Base-by-base conservation (phyloP, 2,888 invertebrate species). In the Prenolepis imparis region DNA sequence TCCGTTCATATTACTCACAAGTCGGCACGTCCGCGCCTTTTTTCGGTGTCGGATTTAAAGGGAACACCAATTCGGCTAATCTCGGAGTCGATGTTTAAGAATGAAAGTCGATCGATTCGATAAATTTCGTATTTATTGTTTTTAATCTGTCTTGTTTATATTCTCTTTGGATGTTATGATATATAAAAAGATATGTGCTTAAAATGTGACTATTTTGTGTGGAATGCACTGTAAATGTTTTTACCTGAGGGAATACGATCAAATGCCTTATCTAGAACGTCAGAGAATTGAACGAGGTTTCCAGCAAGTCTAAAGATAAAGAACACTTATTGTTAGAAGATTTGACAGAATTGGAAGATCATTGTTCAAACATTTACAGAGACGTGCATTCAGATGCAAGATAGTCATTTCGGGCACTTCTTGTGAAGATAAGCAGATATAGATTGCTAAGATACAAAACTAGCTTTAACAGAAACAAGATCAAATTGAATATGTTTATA, bases 1-100 rank as follows among this genome's bases (percentile, higher is more conserved):
- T 36, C 5, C 36, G 36, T 28, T 28, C 3, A 64, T 57, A 55
- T 28, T 36, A 9, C 44, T 59, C 52, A 39, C n/a, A n/a, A n/a
- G 59, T 32, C 66, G 59, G n/a, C 61, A 48, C 5, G 68, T 73
- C 28, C 28, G 59, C 63, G 48, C 39, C 63, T 72, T n/a, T 67
- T 18, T 72, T 41, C 52, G 32, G 32, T 3, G 39, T 18, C 21
- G 78, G 18, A 78, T 78, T 78, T 78, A 78, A 80, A 72, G 59
- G 72, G 57, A 36, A 80, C 21, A 36, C 44, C 11, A 44, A 59
- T 15, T 41, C 12, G 4, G 5, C 24, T 77, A 77, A 66, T 77
- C 36, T 77, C 52, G 18, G 52, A 52, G 0, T 36, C 41, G 0
- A 3, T 21, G 5, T 6, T 32, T 11, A 66, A 8, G 12, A 39